Evolutionary conservation across 2,888 invertebrate genomes (phyloP).

Genomic region (Elmis aenea): DNA sequence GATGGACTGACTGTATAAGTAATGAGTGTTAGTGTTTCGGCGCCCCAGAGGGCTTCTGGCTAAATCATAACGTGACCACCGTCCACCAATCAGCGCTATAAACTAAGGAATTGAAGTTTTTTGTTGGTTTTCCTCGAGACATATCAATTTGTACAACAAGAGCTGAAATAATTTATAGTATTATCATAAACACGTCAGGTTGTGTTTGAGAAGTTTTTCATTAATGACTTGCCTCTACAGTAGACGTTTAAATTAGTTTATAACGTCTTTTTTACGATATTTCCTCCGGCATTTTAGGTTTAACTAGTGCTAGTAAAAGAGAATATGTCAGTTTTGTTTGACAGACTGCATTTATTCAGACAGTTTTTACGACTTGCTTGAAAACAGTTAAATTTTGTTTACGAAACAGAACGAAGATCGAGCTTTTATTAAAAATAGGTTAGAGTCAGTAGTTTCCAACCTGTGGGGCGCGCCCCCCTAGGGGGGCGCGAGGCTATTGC

Average conservation of each 20-base stretch:
- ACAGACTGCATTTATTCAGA: too few species aligned
- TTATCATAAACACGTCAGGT: conserved; percentile 10
- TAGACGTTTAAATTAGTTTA: conserved; percentile 11
- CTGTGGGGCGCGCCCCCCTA: too few species aligned
- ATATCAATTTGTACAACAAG: conserved; percentile 13
- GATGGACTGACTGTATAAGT: conserved; percentile 10
- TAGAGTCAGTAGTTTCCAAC: too few species aligned
- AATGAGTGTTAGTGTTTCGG: conserved; percentile 11
- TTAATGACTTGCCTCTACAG: conserved; percentile 3
- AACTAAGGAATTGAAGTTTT: conserved; percentile 4
- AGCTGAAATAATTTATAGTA: conserved; percentile 10
- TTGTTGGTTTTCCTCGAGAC: conserved; percentile 3
- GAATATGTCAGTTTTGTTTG: too few species aligned
- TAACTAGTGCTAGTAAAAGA: too few species aligned
- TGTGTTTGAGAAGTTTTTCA: conserved; percentile 14
- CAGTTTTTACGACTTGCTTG: too few species aligned
- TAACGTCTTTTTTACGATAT: conserved; percentile 6
- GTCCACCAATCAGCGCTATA: conserved; percentile 22
- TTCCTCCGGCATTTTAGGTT: too few species aligned
- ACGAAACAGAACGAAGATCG: too few species aligned
- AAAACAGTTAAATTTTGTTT: too few species aligned
- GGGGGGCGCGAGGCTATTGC: too few species aligned
- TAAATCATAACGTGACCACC: conserved; percentile 23
- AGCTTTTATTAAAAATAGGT: too few species aligned
- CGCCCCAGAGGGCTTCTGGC: conserved; percentile 15